Percentiles rank a stretch among this genome's conserved stretches.
Conservation (phyloP, 2,797 vertebrate genomes). For the Helarctos malayanus region DNA sequence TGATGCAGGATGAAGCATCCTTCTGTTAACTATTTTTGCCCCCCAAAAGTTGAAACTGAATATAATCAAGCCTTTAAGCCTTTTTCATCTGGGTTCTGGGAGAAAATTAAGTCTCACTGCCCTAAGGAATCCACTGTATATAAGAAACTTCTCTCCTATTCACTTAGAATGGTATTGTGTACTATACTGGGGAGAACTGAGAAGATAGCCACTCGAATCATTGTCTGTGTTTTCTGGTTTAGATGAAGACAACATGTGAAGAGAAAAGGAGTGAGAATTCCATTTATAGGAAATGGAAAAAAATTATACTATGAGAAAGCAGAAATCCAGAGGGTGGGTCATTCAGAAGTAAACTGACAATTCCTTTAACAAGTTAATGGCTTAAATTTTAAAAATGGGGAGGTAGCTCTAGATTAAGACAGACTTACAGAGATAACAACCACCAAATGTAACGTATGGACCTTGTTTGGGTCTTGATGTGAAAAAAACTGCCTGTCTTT, state of each 20-base stretch:
- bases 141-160: background rate
- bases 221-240: conserved; percentile 33
- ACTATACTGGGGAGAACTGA: background rate
- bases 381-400: background rate
- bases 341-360: background rate
- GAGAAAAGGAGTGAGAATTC: conserved; percentile 22
- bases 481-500: background rate
- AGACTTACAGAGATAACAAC: background rate
- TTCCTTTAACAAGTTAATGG: conserved; percentile 39
- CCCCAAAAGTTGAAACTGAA: background rate
- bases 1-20: background rate
- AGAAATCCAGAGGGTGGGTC: background rate
- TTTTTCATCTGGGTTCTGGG: background rate
- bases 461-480: conserved; percentile 21
- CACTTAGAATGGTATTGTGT: background rate
- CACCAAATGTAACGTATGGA: background rate
- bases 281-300: background rate
- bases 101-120: background rate
- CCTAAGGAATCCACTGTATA: background rate
- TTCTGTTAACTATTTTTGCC: background rate
- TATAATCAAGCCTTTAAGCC: background rate
- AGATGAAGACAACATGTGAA: background rate
- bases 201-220: background rate
- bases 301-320: background rate
- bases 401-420: background rate